Conservation (phyloP, 2,113 vertebrate species). For the Meleagris gallopavo region DNA sequence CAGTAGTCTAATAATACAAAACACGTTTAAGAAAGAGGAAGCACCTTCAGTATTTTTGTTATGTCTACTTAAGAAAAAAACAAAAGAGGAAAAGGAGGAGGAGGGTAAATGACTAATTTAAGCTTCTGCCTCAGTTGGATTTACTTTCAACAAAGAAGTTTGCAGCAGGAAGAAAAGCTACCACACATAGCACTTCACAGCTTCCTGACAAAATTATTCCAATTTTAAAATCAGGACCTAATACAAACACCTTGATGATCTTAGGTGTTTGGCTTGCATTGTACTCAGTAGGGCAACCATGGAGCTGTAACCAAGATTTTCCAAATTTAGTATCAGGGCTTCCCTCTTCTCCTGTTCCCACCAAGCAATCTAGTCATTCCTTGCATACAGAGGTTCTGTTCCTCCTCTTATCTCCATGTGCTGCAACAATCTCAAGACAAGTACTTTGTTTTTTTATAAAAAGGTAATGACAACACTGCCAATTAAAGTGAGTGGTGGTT, state of each 20-base stretch:
- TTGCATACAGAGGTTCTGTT: not conserved
- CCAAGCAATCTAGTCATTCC: not conserved
- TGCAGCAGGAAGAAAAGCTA: not conserved
- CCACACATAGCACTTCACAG: rapidly evolving
- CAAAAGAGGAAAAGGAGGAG: not conserved
- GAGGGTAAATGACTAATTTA: not conserved
- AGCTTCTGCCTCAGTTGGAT: not conserved
- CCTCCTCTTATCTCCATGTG: not conserved
- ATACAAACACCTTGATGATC: not conserved
- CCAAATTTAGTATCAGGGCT: not conserved
- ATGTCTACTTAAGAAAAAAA: not conserved
- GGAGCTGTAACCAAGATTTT: not conserved
- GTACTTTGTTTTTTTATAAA: not conserved
- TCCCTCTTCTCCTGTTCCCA: not conserved
- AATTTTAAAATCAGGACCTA: not conserved
- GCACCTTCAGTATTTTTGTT: not conserved
- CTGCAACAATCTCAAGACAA: not conserved
- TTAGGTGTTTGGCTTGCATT: not conserved
- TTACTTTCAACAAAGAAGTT: not conserved
- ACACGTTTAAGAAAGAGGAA: not conserved
- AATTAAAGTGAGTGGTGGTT: not conserved
- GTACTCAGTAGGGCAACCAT: not conserved
- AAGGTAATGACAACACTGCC: not conserved
- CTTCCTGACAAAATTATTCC: not conserved
- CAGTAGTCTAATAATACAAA: not conserved